Base-by-base conservation (phyloP, 2,113 vertebrate genomes). In the Archocentrus centrarchus region DNA sequence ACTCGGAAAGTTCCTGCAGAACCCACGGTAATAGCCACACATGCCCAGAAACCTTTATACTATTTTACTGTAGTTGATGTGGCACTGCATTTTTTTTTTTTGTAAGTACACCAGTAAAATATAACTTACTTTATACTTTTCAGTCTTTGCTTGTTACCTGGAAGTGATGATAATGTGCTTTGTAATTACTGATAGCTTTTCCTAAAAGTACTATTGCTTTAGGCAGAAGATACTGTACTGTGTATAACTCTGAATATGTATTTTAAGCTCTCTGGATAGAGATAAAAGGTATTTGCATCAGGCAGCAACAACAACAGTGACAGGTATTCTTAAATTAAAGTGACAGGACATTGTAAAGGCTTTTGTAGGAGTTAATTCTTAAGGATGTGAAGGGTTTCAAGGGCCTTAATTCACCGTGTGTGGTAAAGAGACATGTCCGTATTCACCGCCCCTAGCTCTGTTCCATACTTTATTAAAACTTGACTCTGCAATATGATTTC, bases 31-130 rank as follows among this genome's bases (percentile, higher is more conserved):
- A 39, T 10, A 10, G 37, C 37, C 37, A 39, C 37, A 10, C 37
- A 10, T 39, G 37, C 37, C 2, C 9, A 10, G 37, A 39, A 39
- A 39, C 37, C 37, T 81, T 68, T 27, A 75, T 18, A 30, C 41
- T 24, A 66, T 81, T 81, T 81, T 24, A 77, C 20, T 59, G 10
- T 75, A 75, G 86, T 75, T 83, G 73, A 82, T 76, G 75, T 59
- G 61, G 15, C 62, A 78, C 55, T 44, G 32, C 66, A 39, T 14
- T 59, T 24, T 3, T 22, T 30, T 41, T 24, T 3, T 22, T 30
- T 41, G 27, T 27, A 80, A 68, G 20, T 44, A 60, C 66, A 79
- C 47, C 30, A 3, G 15, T 50, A 22, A 60, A 50, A 37, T 24
- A n/a, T 41, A 11, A 30, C 27, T 44, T 6, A 32, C 20, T 53